Conservation (phyloP, 2,888 invertebrate species). For the Hetaerina titia region DNA sequence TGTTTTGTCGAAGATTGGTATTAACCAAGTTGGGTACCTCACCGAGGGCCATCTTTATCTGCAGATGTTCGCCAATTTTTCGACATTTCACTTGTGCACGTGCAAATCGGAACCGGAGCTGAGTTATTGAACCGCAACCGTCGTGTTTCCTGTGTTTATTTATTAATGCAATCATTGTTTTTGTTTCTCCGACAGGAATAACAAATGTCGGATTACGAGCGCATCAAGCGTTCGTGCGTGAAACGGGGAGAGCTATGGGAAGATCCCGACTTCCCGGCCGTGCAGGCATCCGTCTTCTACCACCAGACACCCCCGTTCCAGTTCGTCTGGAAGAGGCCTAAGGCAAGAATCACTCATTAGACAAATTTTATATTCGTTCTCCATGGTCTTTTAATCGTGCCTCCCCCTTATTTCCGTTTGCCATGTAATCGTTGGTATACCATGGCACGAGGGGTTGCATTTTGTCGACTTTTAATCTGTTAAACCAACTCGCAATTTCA, state of each 20-base stretch:
- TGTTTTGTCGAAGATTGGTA: too few relatives aligned
- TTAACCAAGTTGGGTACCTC: too few relatives aligned
- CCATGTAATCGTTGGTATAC: too few relatives aligned
- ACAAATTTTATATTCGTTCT: too few relatives aligned
- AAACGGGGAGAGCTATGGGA: slow-evolving; percentile 91
- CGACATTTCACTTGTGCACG: too few relatives aligned
- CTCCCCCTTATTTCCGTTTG: too few relatives aligned
- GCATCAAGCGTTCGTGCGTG: slow-evolving; percentile 88
- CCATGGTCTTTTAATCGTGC: too few relatives aligned
- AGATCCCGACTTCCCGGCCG: slow-evolving; percentile 94
- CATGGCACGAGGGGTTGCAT: too few relatives aligned
- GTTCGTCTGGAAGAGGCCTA: slow-evolving; percentile 93
- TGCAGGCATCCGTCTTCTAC: slow-evolving; percentile 93
- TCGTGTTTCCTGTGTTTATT: not conserved
- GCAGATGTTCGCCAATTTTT: too few relatives aligned
- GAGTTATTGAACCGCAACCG: not conserved
- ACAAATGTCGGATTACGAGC: slow-evolving; percentile 89
- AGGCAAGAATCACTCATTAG: slow-evolving; percentile 79
- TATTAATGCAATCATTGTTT: not conserved
- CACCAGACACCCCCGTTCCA: slow-evolving; percentile 96
- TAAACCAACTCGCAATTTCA: too few relatives aligned
- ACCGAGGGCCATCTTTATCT: too few relatives aligned
- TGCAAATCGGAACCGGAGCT: not conserved
- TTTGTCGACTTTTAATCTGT: too few relatives aligned
- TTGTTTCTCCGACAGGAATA: not conserved